Percentiles rank a stretch among this genome's conserved stretches.
phyloP scores from a whole-genome alignment of 1,140 invertebrate species.

The Phymorhynchus buccinoides region DNA sequence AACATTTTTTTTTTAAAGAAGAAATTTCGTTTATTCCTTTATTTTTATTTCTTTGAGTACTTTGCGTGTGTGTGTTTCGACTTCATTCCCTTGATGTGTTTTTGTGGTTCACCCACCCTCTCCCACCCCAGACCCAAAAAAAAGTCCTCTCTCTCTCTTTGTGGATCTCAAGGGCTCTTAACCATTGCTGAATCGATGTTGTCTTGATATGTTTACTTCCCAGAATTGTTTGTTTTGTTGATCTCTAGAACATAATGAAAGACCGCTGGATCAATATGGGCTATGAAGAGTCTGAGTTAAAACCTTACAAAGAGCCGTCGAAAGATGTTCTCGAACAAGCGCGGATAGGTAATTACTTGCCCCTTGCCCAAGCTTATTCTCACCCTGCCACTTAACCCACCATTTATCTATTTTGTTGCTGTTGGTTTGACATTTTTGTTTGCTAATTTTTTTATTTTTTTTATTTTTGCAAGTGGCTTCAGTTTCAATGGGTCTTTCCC shows the following conservation, averaged over 20 bases:
- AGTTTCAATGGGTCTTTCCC: not conserved
- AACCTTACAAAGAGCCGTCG: slow-evolving; percentile 97
- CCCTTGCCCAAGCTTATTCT: slow-evolving; percentile 35
- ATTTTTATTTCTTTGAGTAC: not conserved
- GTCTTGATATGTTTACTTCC: slow-evolving; percentile 49
- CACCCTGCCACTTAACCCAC: too few species aligned
- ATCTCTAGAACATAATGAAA: slow-evolving; percentile 73
- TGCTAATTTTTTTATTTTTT: slow-evolving; percentile 12
- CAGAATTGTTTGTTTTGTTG: slow-evolving; percentile 62
- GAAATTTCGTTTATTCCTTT: not conserved
- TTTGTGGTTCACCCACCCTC: too few species aligned
- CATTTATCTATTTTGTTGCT: too few species aligned
- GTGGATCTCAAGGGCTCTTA: not conserved
- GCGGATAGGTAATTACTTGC: slow-evolving; percentile 82
- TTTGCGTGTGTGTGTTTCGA: not conserved
- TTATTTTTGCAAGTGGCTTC: not conserved
- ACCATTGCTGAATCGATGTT: slow-evolving; percentile 39
- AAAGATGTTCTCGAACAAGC: slow-evolving; percentile 96
- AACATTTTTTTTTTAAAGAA: not conserved
- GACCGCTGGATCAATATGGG: slow-evolving; percentile 74
- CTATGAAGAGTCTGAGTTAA: slow-evolving; percentile 84
- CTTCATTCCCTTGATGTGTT: not conserved
- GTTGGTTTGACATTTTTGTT: not conserved
- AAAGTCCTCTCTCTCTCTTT: slow-evolving; percentile 36
- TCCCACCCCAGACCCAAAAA: too few species aligned